Percentiles rank a stretch among this genome's conserved stretches.
phyloP scores from a whole-genome alignment of 2,888 invertebrate genomes.

The Caenorhabditis auriculariae region DNA sequence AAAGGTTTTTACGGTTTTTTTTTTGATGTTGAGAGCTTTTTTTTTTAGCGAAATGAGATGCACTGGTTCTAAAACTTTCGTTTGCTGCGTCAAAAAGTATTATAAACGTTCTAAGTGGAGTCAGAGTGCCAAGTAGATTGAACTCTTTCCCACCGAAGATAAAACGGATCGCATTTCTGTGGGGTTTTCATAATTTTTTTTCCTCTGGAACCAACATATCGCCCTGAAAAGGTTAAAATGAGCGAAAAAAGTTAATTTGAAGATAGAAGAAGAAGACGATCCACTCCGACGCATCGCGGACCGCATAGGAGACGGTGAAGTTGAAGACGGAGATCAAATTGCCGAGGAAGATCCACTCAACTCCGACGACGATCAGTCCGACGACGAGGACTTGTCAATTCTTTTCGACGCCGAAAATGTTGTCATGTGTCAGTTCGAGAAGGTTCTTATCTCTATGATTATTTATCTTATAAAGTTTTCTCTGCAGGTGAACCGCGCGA shows the following conservation, averaged over 20 bases:
- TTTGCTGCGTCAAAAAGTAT: no score
- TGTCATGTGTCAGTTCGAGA: conserved; percentile 98
- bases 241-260: background rate
- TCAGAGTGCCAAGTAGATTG: background rate
- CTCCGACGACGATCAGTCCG: conserved; percentile 65
- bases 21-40: no score
- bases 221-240: no score
- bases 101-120: background rate
- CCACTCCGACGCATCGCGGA: conserved; percentile 43
- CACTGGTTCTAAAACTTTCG: no score
- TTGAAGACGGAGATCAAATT: conserved; percentile 39
- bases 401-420: conserved; percentile 98
- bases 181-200: no score
- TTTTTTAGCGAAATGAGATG: no score
- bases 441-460: conserved; percentile 69
- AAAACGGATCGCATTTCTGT: no score
- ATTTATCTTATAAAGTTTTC: background rate
- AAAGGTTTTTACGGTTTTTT: no score
- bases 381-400: conserved; percentile 82
- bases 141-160: background rate
- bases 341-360: conserved; percentile 58
- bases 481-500: conserved; percentile 86
- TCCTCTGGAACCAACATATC: no score
- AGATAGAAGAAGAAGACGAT: conserved; percentile 41
- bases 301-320: conserved; percentile 33